These are phyloP conservation scores for Sandelia bainsii DNA, from an alignment of 2,797 vertebrate genomes.

Conservation along the genomic window DNA sequence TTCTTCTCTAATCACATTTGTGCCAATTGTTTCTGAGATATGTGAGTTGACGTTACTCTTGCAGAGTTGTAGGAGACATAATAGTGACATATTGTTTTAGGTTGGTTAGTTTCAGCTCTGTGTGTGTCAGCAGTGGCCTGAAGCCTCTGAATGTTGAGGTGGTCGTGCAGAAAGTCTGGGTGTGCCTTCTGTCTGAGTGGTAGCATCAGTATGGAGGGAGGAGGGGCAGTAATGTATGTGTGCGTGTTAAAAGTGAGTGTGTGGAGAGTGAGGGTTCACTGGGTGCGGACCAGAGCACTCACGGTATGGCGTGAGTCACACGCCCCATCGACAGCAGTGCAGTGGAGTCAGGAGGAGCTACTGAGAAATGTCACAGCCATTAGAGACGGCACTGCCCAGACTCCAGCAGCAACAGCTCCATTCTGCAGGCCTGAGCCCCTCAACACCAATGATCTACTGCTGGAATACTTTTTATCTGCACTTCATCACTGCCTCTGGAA, in stretches of 20 bases:
- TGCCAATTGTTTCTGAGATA: slow-evolving; percentile 15
- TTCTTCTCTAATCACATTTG: slow-evolving; percentile 3
- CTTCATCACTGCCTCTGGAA: slow-evolving; percentile 57
- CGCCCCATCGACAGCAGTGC: slow-evolving; percentile 79
- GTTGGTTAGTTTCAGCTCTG: slow-evolving; percentile 13
- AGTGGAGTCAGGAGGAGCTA: slow-evolving; percentile 79
- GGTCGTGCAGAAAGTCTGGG: slow-evolving; percentile 66
- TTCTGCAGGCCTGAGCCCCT: slow-evolving; percentile 46
- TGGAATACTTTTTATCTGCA: slow-evolving; percentile 62
- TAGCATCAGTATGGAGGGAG: slow-evolving; percentile 43
- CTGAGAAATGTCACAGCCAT: slow-evolving; percentile 80
- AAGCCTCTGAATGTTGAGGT: slow-evolving; percentile 52
- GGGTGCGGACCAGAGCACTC: slow-evolving; percentile 71
- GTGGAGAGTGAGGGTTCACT: slow-evolving; percentile 72
- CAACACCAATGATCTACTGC: slow-evolving; percentile 45
- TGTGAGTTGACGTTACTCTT: background rate
- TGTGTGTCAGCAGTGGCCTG: slow-evolving; percentile 46
- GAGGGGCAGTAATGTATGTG: slow-evolving; percentile 51
- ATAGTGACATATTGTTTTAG: slow-evolving; percentile 17
- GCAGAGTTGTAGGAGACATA: background rate
- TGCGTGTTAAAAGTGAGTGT: slow-evolving; percentile 51
- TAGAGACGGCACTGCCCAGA: slow-evolving; percentile 63
- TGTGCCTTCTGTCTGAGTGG: slow-evolving; percentile 69
- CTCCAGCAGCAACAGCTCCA: slow-evolving; percentile 54
- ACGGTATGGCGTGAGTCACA: slow-evolving; percentile 80